Percentiles rank a stretch among this genome's conserved stretches.
phyloP scores from a whole-genome alignment of 2,113 vertebrate species.

The Charadrius vociferus region DNA sequence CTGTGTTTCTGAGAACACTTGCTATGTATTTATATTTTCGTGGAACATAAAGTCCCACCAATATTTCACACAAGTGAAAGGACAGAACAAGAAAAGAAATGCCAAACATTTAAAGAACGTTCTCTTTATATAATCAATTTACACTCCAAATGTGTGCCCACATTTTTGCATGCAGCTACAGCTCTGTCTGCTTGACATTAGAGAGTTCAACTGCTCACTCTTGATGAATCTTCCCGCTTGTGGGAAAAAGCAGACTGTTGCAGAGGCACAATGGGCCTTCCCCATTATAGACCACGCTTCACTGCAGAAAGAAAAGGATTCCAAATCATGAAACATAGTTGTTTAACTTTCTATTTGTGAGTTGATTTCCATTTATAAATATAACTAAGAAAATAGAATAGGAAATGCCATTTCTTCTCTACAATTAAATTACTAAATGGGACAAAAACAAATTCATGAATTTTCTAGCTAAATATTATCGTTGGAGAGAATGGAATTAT shows the following conservation, averaged over 20 bases:
- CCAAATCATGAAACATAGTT: neutral
- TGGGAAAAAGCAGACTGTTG: neutral
- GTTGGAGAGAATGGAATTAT: neutral
- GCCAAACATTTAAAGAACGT: neutral
- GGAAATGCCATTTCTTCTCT: neutral
- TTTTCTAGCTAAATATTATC: neutral
- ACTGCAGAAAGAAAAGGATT: neutral
- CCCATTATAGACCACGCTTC: rapidly evolving
- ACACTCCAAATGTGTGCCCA: neutral
- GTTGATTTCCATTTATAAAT: neutral
- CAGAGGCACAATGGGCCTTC: neutral
- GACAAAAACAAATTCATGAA: neutral
- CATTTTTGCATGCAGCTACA: neutral
- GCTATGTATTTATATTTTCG: constrained; percentile 10
- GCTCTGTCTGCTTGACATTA: neutral
- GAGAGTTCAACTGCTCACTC: neutral
- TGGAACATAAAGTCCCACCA: neutral
- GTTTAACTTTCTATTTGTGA: neutral
- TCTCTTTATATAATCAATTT: neutral
- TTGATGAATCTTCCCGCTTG: neutral
- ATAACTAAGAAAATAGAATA: neutral
- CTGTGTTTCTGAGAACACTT: neutral
- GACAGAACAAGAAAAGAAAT: constrained; percentile 15
- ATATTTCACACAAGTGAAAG: neutral
- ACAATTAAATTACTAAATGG: neutral